phyloP scores from a whole-genome alignment of 2,888 invertebrate genomes.

The Suillia variegata region DNA sequence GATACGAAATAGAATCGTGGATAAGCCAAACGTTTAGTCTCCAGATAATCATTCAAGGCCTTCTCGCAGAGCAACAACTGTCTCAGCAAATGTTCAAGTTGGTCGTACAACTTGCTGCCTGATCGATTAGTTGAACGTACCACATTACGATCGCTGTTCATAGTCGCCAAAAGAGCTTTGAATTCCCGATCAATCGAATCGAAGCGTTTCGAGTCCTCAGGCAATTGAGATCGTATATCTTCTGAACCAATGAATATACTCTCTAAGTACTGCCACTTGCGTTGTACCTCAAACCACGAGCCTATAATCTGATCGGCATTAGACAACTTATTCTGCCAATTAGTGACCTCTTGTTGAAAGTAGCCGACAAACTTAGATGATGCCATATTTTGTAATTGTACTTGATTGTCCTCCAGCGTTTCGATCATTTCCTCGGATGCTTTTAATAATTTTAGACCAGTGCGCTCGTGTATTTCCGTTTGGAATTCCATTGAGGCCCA shows the following conservation, averaged over 20 bases:
- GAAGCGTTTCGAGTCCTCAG: slow-evolving; percentile 88
- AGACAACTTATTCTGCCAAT: slow-evolving; percentile 87
- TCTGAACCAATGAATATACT: slow-evolving; percentile 96
- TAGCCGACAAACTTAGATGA: slow-evolving; percentile 89
- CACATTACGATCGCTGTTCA: slow-evolving; percentile 79
- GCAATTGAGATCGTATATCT: slow-evolving; percentile 89
- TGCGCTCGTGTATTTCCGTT: slow-evolving; percentile 80
- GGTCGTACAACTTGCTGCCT: slow-evolving; percentile 74
- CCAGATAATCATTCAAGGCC: slow-evolving; percentile 91
- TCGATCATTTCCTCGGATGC: slow-evolving; percentile 89
- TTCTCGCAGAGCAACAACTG: slow-evolving; percentile 87
- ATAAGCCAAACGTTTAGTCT: slow-evolving; percentile 91
- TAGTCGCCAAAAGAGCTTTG: slow-evolving; percentile 69
- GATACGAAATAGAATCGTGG: slow-evolving; percentile 97
- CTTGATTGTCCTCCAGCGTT: slow-evolving; percentile 93
- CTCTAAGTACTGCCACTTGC: slow-evolving; percentile 93
- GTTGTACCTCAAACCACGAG: slow-evolving; percentile 87
- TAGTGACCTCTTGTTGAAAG: slow-evolving; percentile 82
- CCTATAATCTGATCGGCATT: slow-evolving; percentile 86
- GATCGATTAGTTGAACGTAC: slow-evolving; percentile 82
- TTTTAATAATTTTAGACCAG: slow-evolving; percentile 75
- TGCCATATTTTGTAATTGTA: slow-evolving; percentile 91
- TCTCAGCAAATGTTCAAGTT: slow-evolving; percentile 74
- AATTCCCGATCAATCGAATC: slow-evolving; percentile 85
- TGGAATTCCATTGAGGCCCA: slow-evolving; percentile 87